Conservation (phyloP, 2,888 invertebrate species). For the Oxystoma pomonae region DNA sequence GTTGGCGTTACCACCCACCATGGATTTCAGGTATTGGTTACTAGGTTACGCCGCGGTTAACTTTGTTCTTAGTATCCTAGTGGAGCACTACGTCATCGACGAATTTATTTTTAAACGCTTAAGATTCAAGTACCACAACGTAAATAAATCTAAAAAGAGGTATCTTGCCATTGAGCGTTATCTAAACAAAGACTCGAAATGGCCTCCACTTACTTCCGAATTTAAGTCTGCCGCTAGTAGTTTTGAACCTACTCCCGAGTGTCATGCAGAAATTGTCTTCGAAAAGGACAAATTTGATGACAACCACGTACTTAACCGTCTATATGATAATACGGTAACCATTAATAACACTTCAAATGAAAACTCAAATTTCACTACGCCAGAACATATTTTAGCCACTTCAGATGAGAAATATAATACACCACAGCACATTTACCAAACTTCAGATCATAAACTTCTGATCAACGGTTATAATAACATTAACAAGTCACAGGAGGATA, state of each 20-base stretch:
- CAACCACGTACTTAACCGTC: conserved; percentile 49
- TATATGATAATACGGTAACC: conserved; percentile 39
- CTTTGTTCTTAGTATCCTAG: conserved; percentile 54
- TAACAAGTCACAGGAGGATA: conserved; percentile 32
- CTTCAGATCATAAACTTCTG: conserved; percentile 3
- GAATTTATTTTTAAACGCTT: conserved; percentile 56
- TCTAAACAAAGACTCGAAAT: conserved; percentile 54
- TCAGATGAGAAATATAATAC: conserved; percentile 8
- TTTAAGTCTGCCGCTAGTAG: conserved; percentile 45
- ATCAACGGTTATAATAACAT: conserved; percentile 20
- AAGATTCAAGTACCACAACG: conserved; percentile 53
- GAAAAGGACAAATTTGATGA: conserved; percentile 50
- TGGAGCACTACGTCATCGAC: conserved; percentile 58
- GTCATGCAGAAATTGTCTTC: conserved; percentile 51
- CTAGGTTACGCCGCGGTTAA: conserved; percentile 52
- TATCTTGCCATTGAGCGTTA: conserved; percentile 62
- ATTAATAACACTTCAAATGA: conserved; percentile 14
- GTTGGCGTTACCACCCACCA: conserved; percentile 61
- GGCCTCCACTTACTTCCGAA: conserved; percentile 58
- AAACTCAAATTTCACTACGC: conserved; percentile 22
- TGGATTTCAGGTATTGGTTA: conserved; percentile 54
- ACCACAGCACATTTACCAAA: not conserved
- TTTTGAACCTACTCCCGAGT: conserved; percentile 42
- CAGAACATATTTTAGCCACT: conserved; percentile 17
- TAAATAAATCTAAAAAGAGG: conserved; percentile 57